These are phyloP conservation scores for Helogale parvula DNA, from an alignment of 2,113 vertebrate genomes.

Conservation along the genomic window DNA sequence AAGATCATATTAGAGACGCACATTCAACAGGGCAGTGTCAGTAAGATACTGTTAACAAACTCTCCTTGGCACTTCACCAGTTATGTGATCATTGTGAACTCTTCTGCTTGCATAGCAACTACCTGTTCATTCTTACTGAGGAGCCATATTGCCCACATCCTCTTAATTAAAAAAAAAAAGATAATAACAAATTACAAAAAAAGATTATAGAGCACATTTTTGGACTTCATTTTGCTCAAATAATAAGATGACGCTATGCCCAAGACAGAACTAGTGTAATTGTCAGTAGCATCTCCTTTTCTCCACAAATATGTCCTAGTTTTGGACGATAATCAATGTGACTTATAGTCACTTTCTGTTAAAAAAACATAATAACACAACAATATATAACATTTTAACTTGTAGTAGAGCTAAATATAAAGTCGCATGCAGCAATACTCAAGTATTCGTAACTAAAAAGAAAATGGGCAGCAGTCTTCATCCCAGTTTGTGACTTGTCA, in stretches of 20 bases:
- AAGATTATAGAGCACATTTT: neutral
- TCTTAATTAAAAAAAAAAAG: neutral
- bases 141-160: neutral
- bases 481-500: neutral
- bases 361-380: neutral
- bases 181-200: neutral
- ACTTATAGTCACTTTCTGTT: neutral
- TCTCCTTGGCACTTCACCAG: neutral
- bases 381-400: neutral
- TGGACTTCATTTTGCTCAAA: neutral
- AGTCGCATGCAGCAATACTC: neutral
- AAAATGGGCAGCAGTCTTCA: neutral
- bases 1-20: neutral
- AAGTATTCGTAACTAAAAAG: neutral
- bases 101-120: neutral
- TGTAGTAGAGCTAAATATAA: neutral
- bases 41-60: neutral
- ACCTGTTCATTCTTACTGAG: neutral
- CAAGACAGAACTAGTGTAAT: neutral
- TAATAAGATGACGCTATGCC: neutral
- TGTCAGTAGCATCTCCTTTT: neutral
- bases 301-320: neutral
- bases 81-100: neutral
- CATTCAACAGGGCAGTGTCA: neutral
- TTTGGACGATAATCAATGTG: neutral